phyloP scores from a whole-genome alignment of 2,888 invertebrate genomes.

The Sisyra terminalis region DNA sequence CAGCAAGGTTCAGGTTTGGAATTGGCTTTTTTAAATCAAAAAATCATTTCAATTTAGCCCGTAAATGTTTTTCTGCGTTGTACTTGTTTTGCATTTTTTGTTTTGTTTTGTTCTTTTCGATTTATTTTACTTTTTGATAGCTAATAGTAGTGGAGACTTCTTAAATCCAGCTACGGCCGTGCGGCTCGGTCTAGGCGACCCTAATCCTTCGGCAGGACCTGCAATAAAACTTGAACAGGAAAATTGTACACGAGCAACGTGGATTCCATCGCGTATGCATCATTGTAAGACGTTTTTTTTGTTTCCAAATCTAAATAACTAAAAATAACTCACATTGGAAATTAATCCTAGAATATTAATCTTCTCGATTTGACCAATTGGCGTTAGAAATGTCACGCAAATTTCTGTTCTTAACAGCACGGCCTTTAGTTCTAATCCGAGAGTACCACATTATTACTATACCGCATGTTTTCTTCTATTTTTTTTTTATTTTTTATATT shows the following conservation, averaged over 20 bases:
- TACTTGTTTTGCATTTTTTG: constrained; percentile 1
- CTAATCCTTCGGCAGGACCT: neutral
- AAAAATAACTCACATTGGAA: constrained; percentile 5
- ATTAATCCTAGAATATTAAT: too few relatives aligned
- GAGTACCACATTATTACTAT: too few relatives aligned
- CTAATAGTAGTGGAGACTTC: neutral
- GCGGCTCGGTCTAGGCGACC: neutral
- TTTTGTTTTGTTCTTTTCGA: constrained; percentile 5
- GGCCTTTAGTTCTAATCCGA: too few relatives aligned
- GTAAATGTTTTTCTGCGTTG: neutral
- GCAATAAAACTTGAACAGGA: constrained; percentile 21
- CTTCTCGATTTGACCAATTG: too few relatives aligned
- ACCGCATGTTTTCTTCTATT: too few relatives aligned
- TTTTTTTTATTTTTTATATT: too few relatives aligned
- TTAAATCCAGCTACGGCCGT: constrained; percentile 1
- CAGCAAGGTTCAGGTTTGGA: constrained; percentile 11
- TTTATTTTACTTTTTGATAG: constrained; percentile 3
- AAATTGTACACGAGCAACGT: constrained; percentile 40
- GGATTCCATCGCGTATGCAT: constrained; percentile 47
- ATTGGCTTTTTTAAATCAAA: neutral
- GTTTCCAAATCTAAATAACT: constrained; percentile 11
- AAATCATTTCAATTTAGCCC: neutral
- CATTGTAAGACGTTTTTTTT: constrained; percentile 42
- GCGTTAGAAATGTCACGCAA: too few relatives aligned
- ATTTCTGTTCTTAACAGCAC: too few relatives aligned